Evolutionary conservation across 2,113 vertebrate genomes (phyloP), one percentile per base, ranked within the genome.

Genomic region (Symphodus melops): DNA sequence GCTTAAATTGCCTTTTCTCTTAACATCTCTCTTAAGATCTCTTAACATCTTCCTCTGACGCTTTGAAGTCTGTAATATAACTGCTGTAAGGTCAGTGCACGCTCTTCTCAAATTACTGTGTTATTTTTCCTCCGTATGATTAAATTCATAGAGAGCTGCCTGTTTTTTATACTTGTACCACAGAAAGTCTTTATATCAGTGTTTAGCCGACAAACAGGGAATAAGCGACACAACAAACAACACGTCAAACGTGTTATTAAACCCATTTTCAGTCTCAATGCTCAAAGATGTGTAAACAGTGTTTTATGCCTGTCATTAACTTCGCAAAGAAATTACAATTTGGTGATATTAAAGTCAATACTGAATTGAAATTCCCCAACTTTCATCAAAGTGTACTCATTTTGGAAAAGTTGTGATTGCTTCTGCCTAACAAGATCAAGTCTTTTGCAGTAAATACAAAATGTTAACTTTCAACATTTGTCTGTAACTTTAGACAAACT

Each of bases 21-120:
- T 54, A 74, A 80, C 82, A 86, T 91, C 83, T 87, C 66, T 73
- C 72, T 61, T 70, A 87, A 79, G 88, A 93, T 91, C 89, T 87
- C 69, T 41, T 73, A 82, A 81, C 86, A 87, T 91, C 84, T 88
- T 86, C 76, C 86, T 86, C 75, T 85, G 73, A 72, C 72, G 79
- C 92, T 94, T 94, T 94, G 93, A 94, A 90, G 90, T 91, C 75
- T 81, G 83, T 90, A 87, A 93, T 92, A 91, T 81, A 87, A 88
- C 87, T 76, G 79, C 87, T 56, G 83, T 71, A 37, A 82, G 88
- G 87, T 85, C 81, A 87, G 44, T 0, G 68, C 77, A 64, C 57
- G 88, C 84, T 87, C 91, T 60, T 69, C 78, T 78, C 75, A 75
- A 92, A 91, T 93, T 91, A 93, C 92, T 79, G 85, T 85, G 72